Evolutionary conservation across 2,797 vertebrate genomes (phyloP), one percentile per base, ranked within the genome.

Genomic region (Gephyroberyx darwinii): DNA sequence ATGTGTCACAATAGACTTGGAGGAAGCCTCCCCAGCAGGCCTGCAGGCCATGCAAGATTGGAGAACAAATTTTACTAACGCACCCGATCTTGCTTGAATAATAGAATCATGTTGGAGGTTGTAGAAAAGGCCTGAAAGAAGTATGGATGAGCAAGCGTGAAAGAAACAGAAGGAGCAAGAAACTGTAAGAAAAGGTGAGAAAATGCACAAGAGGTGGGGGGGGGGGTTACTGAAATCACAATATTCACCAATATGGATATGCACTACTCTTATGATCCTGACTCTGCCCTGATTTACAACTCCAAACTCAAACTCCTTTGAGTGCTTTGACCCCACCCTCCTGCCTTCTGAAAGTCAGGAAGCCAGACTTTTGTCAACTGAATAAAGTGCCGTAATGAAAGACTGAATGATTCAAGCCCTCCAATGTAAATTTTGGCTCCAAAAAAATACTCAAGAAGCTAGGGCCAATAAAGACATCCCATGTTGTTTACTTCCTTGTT

Each of bases 381-480:
- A 55, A 71, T 77, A 54, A 80, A 79, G 43, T 43, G 50, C 35
- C 53, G 31, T 60, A 45, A 81, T 77, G 79, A 83, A 74, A 56
- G 2, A 64, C 63, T 64, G 51, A 77, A 22, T 72, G 43, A 77
- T 17, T 80, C 56, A 35, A 20, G 68, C 35, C 7, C 33, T 50
- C 47, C 58, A 39, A 79, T 71, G 51, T 84, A 83, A 64, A 83
- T 70, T 62, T 55, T 57, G 51, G 14, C 33, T 70, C 59, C 37
- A 83, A 85, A 85, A 86, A 85, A 70, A 17, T 51, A 43, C 30
- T 74, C 35, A 50, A 33, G 65, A 75, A 59, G 56, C 64, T 53
- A 13, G 1, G 64, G 10, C 37, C 56, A 71, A 78, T 82, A 69
- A 79, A 82, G 22, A 63, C 51, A 65, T 60, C 75, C 56, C 53